Evolutionary conservation across 2,113 vertebrate species (phyloP).

Genomic region (Bucco capensis): DNA sequence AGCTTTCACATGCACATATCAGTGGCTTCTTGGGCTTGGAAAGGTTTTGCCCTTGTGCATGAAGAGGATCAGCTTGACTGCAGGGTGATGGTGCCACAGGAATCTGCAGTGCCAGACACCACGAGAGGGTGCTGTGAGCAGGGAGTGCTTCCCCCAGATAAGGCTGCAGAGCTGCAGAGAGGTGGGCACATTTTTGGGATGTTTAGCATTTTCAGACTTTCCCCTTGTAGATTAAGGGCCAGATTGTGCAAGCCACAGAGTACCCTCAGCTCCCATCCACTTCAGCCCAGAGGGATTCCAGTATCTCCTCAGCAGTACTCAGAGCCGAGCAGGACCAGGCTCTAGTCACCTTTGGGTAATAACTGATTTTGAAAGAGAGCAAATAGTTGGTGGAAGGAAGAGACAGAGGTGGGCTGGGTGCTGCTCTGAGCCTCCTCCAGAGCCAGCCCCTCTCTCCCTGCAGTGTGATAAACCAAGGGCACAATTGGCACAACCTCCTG

Average conservation of each 20-base stretch:
- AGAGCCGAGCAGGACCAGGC: background rate
- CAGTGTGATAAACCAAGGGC: background rate
- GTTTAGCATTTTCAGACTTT: constrained; percentile 48
- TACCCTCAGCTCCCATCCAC: background rate
- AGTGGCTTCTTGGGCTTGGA: background rate
- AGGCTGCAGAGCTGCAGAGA: background rate
- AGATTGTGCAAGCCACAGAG: background rate
- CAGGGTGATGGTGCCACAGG: accelerated
- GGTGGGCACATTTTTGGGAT: constrained; percentile 42
- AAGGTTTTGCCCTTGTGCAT: background rate
- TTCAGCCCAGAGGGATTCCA: background rate
- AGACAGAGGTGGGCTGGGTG: background rate
- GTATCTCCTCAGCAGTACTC: background rate
- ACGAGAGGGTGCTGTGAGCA: background rate
- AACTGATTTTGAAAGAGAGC: background rate
- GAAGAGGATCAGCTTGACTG: background rate
- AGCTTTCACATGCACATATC: background rate
- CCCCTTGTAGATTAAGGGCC: constrained; percentile 5
- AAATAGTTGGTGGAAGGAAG: background rate
- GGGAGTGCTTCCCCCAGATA: background rate
- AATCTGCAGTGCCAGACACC: background rate
- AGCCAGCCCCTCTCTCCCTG: background rate
- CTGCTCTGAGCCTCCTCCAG: background rate
- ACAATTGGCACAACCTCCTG: background rate
- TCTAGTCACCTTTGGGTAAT: background rate